These are phyloP conservation scores for Centrocercus urophasianus DNA, from an alignment of 2,113 vertebrate genomes.

Conservation along the genomic window DNA sequence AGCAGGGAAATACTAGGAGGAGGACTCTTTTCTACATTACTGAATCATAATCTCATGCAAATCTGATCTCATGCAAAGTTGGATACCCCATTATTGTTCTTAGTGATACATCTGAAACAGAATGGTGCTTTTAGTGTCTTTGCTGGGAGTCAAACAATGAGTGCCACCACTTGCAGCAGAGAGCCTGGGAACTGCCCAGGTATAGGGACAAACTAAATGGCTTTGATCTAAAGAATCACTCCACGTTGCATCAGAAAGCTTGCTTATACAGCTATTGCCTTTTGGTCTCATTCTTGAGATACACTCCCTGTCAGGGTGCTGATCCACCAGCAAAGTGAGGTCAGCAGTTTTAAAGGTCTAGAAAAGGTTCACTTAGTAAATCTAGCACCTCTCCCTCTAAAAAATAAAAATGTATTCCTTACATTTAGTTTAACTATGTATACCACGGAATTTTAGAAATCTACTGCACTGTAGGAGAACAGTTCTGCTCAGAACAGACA, in stretches of 20 bases:
- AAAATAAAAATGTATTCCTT: neutral
- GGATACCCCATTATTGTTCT: neutral
- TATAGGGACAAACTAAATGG: neutral
- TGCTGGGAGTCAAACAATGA: fast-evolving
- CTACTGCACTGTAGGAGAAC: neutral
- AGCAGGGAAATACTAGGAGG: neutral
- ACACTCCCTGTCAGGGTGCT: neutral
- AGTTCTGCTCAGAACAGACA: neutral
- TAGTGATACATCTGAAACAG: neutral
- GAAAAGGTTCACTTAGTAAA: neutral
- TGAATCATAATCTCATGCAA: neutral
- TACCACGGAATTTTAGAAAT: neutral
- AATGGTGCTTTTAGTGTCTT: neutral
- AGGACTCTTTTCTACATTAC: neutral
- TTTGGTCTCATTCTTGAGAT: neutral
- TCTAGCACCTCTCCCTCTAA: neutral
- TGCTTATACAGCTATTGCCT: neutral
- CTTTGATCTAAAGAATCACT: neutral
- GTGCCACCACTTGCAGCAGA: neutral
- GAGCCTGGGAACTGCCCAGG: neutral
- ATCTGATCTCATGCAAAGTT: neutral
- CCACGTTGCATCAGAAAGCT: neutral
- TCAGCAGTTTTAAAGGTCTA: neutral
- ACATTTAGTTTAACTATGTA: neutral
- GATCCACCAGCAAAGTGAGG: neutral